Evolutionary conservation across 2,888 invertebrate genomes (phyloP).

Genomic region (Dinocampus coccinellae): DNA sequence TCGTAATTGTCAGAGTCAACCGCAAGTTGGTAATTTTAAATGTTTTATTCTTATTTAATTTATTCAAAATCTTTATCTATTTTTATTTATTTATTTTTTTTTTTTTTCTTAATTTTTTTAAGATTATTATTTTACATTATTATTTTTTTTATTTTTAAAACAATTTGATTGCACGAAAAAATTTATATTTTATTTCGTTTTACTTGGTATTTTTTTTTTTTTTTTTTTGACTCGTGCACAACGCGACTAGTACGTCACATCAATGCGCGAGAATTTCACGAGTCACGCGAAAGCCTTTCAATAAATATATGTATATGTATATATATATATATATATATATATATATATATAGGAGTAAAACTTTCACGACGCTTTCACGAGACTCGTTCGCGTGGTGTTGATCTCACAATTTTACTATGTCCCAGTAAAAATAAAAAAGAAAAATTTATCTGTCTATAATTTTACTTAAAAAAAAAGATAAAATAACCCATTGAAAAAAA

Average conservation of each 20-base stretch:
- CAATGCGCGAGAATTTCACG: background rate
- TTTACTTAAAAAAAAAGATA: too few relatives aligned
- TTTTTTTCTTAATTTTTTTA: background rate
- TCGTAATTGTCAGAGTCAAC: slow-evolving; percentile 17
- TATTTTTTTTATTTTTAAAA: background rate
- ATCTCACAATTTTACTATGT: slow-evolving; percentile 15
- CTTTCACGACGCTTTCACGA: slow-evolving; percentile 25
- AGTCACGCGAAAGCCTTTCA: slow-evolving; percentile 1
- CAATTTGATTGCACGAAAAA: too few relatives aligned
- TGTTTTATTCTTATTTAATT: background rate
- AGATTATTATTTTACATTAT: background rate
- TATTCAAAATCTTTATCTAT: background rate
- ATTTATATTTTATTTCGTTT: too few relatives aligned
- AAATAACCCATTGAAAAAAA: too few relatives aligned
- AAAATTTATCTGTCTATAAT: too few relatives aligned
- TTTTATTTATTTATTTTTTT: background rate
- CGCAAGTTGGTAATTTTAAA: background rate
- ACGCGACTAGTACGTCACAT: background rate
- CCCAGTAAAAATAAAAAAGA: slow-evolving; percentile 1
- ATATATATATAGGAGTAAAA: background rate
- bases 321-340: background rate
- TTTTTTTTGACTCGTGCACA: background rate
- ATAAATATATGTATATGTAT: background rate
- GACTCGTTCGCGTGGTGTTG: slow-evolving; percentile 11
- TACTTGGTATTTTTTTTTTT: background rate